A percentile compares a stretch with the other conserved stretches of the same genome.
Evolutionary conservation across 2,888 invertebrate species (phyloP).

Genomic region (Lysandra bellargus): DNA sequence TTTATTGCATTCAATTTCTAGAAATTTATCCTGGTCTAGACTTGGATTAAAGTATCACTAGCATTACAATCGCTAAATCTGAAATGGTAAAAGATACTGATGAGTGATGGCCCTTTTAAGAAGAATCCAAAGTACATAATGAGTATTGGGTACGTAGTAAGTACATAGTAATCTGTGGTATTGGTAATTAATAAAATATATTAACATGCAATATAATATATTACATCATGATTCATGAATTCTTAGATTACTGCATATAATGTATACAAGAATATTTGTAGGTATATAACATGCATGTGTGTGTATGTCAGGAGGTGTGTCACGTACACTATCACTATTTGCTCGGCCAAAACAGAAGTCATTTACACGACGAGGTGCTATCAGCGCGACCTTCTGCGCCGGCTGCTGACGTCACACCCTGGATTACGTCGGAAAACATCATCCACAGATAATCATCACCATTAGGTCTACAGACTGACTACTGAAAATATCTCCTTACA

Average conservation of each 20-base stretch:
- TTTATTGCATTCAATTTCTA: neutral
- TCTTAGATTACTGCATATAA: no score
- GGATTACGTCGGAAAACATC: constrained; percentile 17
- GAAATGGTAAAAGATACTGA: no score
- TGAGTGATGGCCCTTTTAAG: no score
- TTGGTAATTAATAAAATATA: no score
- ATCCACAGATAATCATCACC: neutral
- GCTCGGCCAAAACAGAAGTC: constrained; percentile 15
- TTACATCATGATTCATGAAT: no score
- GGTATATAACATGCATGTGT: neutral
- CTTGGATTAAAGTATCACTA: neutral
- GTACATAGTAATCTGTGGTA: no score
- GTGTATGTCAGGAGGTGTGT: constrained; percentile 25
- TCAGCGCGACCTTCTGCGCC: constrained; percentile 23
- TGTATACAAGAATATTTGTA: no score
- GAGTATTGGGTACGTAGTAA: no score
- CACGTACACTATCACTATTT: constrained; percentile 27
- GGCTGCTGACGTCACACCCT: constrained; percentile 13
- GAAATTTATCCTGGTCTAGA: neutral
- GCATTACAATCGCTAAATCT: no score
- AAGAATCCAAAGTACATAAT: no score
- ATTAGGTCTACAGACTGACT: neutral
- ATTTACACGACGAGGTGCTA: neutral
- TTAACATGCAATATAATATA: no score
- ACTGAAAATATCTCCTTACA: neutral